Evolutionary conservation across 2,113 vertebrate genomes (phyloP), one percentile per base, ranked within the genome.

Genomic region (Dipodomys merriami): DNA sequence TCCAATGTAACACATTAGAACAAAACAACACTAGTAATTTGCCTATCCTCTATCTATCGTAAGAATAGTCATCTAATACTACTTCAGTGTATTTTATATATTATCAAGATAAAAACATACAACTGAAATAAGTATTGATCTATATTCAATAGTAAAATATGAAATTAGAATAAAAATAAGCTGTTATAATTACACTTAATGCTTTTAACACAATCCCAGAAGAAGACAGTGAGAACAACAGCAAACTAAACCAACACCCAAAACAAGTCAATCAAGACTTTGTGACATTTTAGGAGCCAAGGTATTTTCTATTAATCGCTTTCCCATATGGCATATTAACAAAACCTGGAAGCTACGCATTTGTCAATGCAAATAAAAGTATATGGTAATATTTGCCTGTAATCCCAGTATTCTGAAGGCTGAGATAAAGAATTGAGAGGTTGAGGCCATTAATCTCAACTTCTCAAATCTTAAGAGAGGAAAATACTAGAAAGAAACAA

Each of bases 171-270:
- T 81, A 10, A 91, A 39, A 93, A 72, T 19, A 84, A 10, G 5
- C 22, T 80, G 11, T 46, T 90, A 71, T 29, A 90, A 89, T 53
- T 91, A 71, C 29, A 46, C 33, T 39, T 92, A 83, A 95, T 80
- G 46, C 68, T 90, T 91, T 72, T 76, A 94, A 78, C 19, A n/a
- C 57, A 95, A 19, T 85, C 39, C 29, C 67, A 65, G 30, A 18
- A 86, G 64, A 89, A 91, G 18, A 86, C 88, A 79, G 86, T 72
- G 68, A 95, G 35, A 93, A 87, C 0, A 94, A 82, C 29, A 94
- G 88, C 39, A 92, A 95, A 68, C 68, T 69, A 91, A 91, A 81
- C 39, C 88, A 90, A 89, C 82, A 67, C 22, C 29, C 46, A 80
- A 95, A 94, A 90, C 82, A 86, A 95, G 25, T 18, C 94, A 92